Percentiles rank a stretch among this genome's conserved stretches.
Conservation (phyloP, 2,797 vertebrate species). For the Anguilla pacifica region DNA sequence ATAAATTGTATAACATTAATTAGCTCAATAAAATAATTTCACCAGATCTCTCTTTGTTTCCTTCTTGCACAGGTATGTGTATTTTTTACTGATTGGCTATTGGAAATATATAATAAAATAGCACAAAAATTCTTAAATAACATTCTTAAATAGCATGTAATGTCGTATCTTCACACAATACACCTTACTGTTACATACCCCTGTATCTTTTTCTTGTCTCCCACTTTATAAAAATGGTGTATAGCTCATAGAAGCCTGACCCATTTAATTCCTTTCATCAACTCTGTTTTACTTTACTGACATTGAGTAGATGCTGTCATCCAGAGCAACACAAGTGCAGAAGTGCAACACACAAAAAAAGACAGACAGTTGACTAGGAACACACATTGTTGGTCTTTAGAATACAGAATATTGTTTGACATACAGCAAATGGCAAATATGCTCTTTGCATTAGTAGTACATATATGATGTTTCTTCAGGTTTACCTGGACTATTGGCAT, state of each 20-base stretch:
- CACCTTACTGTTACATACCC: neutral
- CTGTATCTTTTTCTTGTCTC: neutral
- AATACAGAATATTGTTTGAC: neutral
- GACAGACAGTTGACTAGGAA: too few relatives aligned
- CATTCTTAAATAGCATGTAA: neutral
- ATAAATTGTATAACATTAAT: neutral
- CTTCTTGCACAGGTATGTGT: neutral
- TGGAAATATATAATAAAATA: too few relatives aligned
- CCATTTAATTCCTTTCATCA: neutral
- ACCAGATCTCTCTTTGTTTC: neutral
- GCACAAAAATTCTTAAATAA: too few relatives aligned
- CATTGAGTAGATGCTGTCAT: neutral
- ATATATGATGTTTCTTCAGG: neutral
- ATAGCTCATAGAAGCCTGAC: neutral
- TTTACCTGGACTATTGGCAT: neutral
- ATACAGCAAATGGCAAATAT: neutral
- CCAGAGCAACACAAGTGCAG: neutral
- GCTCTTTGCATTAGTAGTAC: neutral
- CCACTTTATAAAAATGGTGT: neutral
- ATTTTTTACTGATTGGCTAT: too few relatives aligned
- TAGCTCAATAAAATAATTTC: neutral
- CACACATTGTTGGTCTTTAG: neutral
- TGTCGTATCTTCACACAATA: neutral
- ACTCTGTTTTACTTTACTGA: neutral
- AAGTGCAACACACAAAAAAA: neutral